Evolutionary conservation across 2,797 vertebrate genomes (phyloP).

Genomic region (Microcaecilia unicolor): DNA sequence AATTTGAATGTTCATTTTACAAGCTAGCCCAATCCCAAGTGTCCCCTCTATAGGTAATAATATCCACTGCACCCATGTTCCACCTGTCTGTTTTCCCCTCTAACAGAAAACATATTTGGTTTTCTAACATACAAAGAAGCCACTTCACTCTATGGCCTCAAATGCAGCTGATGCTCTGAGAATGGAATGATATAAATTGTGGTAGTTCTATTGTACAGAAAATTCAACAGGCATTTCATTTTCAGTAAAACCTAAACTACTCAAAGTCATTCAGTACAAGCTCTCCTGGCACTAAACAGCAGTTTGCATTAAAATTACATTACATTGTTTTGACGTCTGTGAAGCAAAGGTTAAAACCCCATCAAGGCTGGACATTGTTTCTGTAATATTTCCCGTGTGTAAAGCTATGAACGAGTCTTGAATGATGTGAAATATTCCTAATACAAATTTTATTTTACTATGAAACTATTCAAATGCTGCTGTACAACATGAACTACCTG

Average conservation of each 20-base stretch:
- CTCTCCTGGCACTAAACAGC: conserved; percentile 21
- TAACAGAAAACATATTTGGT: conserved; percentile 7
- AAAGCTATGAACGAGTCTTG: conserved; percentile 42
- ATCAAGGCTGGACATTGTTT: conserved; percentile 50
- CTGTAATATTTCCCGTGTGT: conserved; percentile 32
- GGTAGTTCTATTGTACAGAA: conserved; percentile 20
- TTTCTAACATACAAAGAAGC: conserved; percentile 6
- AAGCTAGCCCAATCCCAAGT: background rate
- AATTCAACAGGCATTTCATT: conserved; percentile 49
- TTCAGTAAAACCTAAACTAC: conserved; percentile 40
- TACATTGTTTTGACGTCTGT: conserved; percentile 47
- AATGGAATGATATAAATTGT: conserved; percentile 17
- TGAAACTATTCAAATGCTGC: conserved; percentile 71
- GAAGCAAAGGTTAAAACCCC: conserved; percentile 61
- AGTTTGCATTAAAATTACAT: conserved; percentile 49
- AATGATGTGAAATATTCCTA: conserved; percentile 67
- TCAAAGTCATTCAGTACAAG: conserved; percentile 24
- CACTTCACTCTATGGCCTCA: conserved; percentile 11
- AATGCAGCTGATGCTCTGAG: background rate
- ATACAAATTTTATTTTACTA: conserved; percentile 79
- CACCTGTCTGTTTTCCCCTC: background rate
- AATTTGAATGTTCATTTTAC: conserved; percentile 5
- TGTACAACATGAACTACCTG: conserved; percentile 73
- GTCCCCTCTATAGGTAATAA: background rate
- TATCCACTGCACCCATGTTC: background rate